These are phyloP conservation scores for Syritta pipiens DNA, from an alignment of 2,888 invertebrate species.

Conservation along the genomic window DNA sequence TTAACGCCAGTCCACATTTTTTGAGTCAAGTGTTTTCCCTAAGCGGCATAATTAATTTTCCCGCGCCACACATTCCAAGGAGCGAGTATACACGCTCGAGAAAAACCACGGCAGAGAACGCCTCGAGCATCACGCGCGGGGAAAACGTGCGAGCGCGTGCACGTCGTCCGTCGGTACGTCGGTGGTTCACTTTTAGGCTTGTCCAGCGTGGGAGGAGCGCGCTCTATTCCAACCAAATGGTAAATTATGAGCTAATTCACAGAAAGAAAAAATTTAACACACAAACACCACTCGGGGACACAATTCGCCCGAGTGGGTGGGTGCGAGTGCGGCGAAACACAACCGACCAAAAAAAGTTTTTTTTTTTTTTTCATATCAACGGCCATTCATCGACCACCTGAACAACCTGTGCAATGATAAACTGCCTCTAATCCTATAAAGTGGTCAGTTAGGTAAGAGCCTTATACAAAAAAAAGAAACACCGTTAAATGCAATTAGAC, in stretches of 20 bases:
- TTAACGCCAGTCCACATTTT: constrained; percentile 63
- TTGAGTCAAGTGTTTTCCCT: constrained; percentile 68
- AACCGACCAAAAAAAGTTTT: no score
- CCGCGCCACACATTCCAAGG: constrained; percentile 53
- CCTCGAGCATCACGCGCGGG: no score
- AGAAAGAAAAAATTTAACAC: constrained; percentile 59
- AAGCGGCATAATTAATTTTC: constrained; percentile 67
- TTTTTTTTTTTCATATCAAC: constrained; percentile 59
- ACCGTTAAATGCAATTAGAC: constrained; percentile 69
- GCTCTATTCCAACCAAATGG: constrained; percentile 44
- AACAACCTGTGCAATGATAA: constrained; percentile 67
- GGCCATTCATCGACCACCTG: constrained; percentile 62
- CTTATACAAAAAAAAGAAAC: constrained; percentile 53
- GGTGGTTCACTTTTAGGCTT: constrained; percentile 21
- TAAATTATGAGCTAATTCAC: constrained; percentile 69
- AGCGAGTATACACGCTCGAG: no score
- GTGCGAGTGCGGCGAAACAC: no score
- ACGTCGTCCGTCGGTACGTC: constrained; percentile 46
- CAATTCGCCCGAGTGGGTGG: constrained; percentile 8
- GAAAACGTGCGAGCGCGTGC: constrained; percentile 38
- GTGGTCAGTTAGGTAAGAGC: constrained; percentile 65
- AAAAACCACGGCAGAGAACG: no score
- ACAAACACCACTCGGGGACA: constrained; percentile 12
- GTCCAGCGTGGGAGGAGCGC: constrained; percentile 60
- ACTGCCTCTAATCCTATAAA: constrained; percentile 64